Conservation (phyloP, 2,888 invertebrate species). For the Sylvicola cinctus region DNA sequence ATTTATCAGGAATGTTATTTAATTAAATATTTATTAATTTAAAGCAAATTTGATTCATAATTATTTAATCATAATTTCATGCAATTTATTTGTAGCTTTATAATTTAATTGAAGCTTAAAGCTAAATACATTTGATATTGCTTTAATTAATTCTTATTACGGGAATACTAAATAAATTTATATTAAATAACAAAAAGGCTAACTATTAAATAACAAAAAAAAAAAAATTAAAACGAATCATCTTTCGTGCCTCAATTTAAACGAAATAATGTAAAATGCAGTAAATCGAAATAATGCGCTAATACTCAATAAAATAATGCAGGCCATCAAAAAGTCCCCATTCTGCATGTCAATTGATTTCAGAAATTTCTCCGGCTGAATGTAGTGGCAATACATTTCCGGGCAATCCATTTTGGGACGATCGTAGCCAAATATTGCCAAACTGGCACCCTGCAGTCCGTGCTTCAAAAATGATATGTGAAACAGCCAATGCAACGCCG, state of each 20-base stretch:
- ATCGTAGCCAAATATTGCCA: constrained; percentile 65
- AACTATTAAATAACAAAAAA: no score
- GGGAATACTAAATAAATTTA: no score
- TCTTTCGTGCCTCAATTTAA: constrained; percentile 36
- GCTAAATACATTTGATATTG: no score
- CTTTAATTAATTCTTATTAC: no score
- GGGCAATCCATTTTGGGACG: constrained; percentile 54
- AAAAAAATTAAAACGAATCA: no score
- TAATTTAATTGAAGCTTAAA: no score
- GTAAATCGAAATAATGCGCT: constrained; percentile 38
- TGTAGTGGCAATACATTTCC: constrained; percentile 53
- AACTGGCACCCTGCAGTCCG: constrained; percentile 62
- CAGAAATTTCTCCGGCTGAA: constrained; percentile 49
- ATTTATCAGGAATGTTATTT: no score
- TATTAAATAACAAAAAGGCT: no score
- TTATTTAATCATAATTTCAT: no score
- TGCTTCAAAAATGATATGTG: constrained; percentile 78
- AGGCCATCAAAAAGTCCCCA: constrained; percentile 42
- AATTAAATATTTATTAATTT: no score
- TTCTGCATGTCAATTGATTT: constrained; percentile 46
- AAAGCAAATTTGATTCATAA: no score
- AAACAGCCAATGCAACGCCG: constrained; percentile 63
- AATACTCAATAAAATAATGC: constrained; percentile 40
- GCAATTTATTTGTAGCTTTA: no score
- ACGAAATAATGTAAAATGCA: constrained; percentile 45